phyloP scores from a whole-genome alignment of 2,888 invertebrate species.

The Opisthograptis luteolata region DNA sequence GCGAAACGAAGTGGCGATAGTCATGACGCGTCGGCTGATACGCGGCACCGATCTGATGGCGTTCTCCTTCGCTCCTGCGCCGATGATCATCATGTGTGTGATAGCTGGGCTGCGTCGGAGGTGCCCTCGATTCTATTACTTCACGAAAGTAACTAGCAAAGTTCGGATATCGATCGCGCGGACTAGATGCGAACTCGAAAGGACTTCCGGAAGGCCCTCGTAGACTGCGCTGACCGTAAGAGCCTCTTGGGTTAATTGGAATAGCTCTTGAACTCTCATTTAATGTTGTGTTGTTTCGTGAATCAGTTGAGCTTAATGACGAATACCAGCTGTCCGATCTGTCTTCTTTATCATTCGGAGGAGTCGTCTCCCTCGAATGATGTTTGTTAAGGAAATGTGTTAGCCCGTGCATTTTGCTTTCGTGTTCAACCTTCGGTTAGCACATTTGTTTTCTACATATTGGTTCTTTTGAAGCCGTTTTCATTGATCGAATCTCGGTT shows the following conservation, averaged over 20 bases:
- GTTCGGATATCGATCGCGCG: slow-evolving; percentile 72
- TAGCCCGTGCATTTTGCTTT: slow-evolving; percentile 74
- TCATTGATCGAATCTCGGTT: slow-evolving; percentile 46
- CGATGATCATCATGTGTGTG: slow-evolving; percentile 60
- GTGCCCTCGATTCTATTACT: slow-evolving; percentile 59
- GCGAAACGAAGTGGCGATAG: slow-evolving; percentile 75
- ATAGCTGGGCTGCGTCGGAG: slow-evolving; percentile 53
- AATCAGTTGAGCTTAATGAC: slow-evolving; percentile 55
- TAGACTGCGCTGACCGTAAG: slow-evolving; percentile 57
- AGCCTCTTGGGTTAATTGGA: slow-evolving; percentile 60
- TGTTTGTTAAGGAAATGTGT: slow-evolving; percentile 72
- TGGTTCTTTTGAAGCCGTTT: slow-evolving; percentile 26
- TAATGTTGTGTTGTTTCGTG: slow-evolving; percentile 46
- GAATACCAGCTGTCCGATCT: slow-evolving; percentile 79
- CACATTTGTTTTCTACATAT: slow-evolving; percentile 26
- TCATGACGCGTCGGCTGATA: slow-evolving; percentile 64
- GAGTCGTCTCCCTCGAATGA: slow-evolving; percentile 61
- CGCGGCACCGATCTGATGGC: slow-evolving; percentile 57
- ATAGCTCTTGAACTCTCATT: slow-evolving; percentile 55
- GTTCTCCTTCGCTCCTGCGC: slow-evolving; percentile 62
- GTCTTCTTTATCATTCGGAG: slow-evolving; percentile 67
- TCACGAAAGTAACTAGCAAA: slow-evolving; percentile 78
- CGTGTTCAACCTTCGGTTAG: slow-evolving; percentile 6
- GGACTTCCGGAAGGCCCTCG: slow-evolving; percentile 60
- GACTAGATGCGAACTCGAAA: slow-evolving; percentile 70